Evolutionary conservation across 2,797 vertebrate species (phyloP).

Genomic region (Meriones psammophilus): DNA sequence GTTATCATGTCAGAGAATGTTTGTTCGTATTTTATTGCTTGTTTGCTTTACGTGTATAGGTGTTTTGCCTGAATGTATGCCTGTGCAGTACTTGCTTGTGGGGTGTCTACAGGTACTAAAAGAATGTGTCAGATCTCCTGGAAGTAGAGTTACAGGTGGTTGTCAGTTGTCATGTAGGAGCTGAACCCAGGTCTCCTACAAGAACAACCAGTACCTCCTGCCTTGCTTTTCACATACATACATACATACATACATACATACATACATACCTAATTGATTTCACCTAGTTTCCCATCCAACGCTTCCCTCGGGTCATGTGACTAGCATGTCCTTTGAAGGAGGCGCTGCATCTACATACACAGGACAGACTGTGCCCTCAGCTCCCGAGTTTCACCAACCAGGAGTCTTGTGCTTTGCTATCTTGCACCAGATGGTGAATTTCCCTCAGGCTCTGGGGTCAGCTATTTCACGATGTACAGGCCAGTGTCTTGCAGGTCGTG

Average conservation of each 20-base stretch:
- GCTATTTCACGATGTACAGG: too few relatives aligned
- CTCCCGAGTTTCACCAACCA: constrained; percentile 9
- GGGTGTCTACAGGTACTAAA: background rate
- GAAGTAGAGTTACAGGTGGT: background rate
- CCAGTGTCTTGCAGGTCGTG: background rate
- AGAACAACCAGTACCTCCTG: background rate
- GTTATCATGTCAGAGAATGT: background rate
- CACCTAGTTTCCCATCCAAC: background rate
- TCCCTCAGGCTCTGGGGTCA: background rate
- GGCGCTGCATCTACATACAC: background rate
- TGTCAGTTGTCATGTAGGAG: background rate
- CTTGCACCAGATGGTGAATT: background rate
- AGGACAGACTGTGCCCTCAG: background rate
- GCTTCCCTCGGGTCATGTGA: background rate
- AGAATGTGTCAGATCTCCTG: background rate
- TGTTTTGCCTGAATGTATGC: background rate
- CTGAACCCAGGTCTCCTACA: background rate
- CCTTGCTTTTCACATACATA: too few relatives aligned
- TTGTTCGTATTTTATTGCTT: background rate
- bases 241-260: too few relatives aligned
- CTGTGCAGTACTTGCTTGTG: too few relatives aligned
- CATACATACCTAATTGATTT: background rate
- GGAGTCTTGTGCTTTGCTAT: background rate
- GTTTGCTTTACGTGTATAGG: background rate
- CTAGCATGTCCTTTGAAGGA: background rate